Base-by-base conservation (phyloP, 2,797 vertebrate genomes). In the Rhyacichthys aspro region DNA sequence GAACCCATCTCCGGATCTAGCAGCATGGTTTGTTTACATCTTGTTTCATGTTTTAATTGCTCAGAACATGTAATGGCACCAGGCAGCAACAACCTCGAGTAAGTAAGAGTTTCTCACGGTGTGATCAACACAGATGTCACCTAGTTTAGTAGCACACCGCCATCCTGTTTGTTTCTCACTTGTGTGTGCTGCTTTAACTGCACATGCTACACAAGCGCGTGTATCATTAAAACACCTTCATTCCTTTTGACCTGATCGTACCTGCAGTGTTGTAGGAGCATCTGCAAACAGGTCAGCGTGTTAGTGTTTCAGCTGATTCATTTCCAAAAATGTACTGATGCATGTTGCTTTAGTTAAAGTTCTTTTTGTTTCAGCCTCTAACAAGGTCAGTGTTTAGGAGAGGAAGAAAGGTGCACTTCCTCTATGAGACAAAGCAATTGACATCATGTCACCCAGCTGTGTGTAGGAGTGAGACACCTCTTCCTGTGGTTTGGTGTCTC, bases 401-500 rank as follows among this genome's bases (percentile, higher is more conserved):
- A 45, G 56, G 60, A 54, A 76, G 45, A 68, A 70, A 81, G 14
- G 61, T 18, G 55, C 59, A 36, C 64, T 78, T 74, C 43, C 15
- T 44, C 57, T 59, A 63, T 62, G 58, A 69, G 42, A 60, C 37
- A 57, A 72, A 56, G 59, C 45, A 43, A 67, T 1, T 80, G 72
- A 70, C 52, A 67, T 70, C 56, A 45, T 72, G 65, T 71, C 68
- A 73, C 53, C 57, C 75, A 82, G 72, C 76, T 63, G 64, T 55
- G 70, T 63, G 83, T 70, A 23, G 69, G 65, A 70, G 80, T 46
- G 63, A 67, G 53, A 79, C 66, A 63, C 38, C 69, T 84, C 74
- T 62, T 84, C 81, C 81, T 74, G 70, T 86, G 70, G 77, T 74
- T 85, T 2, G 2, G 8, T 43, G 6, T 34, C 57, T 81, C 52